Conservation (phyloP, 2,888 invertebrate species). For the Margaritifera margaritifera region DNA sequence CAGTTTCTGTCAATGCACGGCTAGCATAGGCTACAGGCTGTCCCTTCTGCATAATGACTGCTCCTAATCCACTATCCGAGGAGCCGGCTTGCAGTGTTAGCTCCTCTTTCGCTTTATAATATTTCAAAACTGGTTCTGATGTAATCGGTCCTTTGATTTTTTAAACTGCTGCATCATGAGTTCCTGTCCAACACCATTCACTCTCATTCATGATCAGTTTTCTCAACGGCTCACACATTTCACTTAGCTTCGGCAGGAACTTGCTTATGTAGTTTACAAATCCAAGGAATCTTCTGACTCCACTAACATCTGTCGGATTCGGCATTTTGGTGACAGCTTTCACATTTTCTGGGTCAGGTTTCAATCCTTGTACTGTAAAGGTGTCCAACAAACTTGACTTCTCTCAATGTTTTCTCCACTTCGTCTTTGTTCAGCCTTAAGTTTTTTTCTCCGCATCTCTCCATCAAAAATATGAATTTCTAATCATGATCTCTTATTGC, state of each 20-base stretch:
- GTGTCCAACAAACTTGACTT: slow-evolving; percentile 34
- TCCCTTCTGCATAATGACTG: slow-evolving; percentile 21
- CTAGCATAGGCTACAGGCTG: slow-evolving; percentile 24
- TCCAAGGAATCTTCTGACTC: slow-evolving; percentile 37
- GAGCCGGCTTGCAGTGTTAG: slow-evolving; percentile 24
- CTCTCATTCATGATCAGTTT: slow-evolving; percentile 27
- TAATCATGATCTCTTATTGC: slow-evolving; percentile 30
- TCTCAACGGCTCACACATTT: slow-evolving; percentile 32
- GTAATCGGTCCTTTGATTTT: too few species aligned
- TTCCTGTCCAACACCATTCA: too few species aligned
- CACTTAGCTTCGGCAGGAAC: slow-evolving; percentile 39
- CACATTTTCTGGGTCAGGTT: slow-evolving; percentile 34
- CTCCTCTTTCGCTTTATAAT: slow-evolving; percentile 17
- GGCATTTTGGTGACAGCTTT: slow-evolving; percentile 38
- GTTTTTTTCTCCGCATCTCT: slow-evolving; percentile 21
- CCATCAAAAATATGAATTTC: slow-evolving; percentile 23
- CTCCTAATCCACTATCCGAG: slow-evolving; percentile 22
- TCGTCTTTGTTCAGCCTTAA: slow-evolving; percentile 28
- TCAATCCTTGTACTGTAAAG: slow-evolving; percentile 19
- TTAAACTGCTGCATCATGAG: slow-evolving; percentile 7
- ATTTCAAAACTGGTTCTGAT: slow-evolving; percentile 16
- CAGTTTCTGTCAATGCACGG: slow-evolving; percentile 19
- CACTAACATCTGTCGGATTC: slow-evolving; percentile 34
- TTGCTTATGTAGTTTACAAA: slow-evolving; percentile 37
- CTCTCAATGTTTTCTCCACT: slow-evolving; percentile 21